These are phyloP conservation scores for Pyrgilauda ruficollis DNA, from an alignment of 2,113 vertebrate species.

Conservation along the genomic window DNA sequence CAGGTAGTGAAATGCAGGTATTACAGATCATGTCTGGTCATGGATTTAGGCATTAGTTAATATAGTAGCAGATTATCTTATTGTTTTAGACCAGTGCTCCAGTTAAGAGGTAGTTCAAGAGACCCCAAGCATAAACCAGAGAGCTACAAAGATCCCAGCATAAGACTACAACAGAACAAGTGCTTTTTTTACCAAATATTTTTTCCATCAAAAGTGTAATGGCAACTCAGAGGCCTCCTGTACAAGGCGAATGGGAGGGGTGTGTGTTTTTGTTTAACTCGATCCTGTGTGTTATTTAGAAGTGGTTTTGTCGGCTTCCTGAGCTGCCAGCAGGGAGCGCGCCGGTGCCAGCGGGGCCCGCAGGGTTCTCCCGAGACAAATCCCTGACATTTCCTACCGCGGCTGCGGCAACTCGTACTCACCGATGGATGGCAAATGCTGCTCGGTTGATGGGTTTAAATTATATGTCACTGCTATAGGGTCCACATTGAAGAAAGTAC, in stretches of 20 bases:
- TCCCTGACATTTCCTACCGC: neutral
- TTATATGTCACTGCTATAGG: conserved; percentile 76
- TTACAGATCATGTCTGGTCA: neutral
- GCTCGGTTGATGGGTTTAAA: conserved; percentile 61
- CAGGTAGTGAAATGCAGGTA: neutral
- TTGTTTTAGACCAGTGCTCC: neutral
- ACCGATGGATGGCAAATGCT: conserved; percentile 57
- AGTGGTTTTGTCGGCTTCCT: neutral
- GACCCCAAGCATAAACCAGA: neutral
- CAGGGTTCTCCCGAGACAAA: neutral
- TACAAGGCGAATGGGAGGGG: neutral
- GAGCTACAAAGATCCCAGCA: neutral
- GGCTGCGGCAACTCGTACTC: neutral
- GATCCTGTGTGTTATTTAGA: fast-evolving
- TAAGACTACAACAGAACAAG: neutral
- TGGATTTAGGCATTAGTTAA: neutral
- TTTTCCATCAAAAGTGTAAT: neutral
- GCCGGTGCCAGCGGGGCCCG: neutral
- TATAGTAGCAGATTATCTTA: neutral
- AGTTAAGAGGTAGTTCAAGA: neutral
- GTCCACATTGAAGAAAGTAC: conserved; percentile 84
- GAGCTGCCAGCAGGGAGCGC: conserved; percentile 54
- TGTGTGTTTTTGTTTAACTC: neutral
- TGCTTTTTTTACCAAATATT: neutral
- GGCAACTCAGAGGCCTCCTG: neutral